Base-by-base conservation (phyloP, 2,797 vertebrate genomes). In the Vultur gryphus region DNA sequence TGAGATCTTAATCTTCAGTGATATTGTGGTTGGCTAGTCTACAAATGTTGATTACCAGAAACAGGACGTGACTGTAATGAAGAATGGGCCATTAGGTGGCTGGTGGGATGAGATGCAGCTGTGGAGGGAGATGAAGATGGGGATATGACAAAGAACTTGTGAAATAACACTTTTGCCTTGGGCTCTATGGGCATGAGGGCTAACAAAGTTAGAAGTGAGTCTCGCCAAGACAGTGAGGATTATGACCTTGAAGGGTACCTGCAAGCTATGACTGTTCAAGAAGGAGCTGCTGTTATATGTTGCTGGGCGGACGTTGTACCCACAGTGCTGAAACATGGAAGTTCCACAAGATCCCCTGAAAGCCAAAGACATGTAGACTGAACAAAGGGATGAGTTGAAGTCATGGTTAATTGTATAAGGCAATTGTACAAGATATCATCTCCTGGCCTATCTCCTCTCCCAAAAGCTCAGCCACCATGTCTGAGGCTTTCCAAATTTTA, bases 291-390 rank as follows among this genome's bases (percentile, higher is more conserved):
- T 52, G 10, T 57, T 64, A 7, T 2, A 3, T n/a, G 18, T 73
- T 39, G 9, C 19, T 52, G 44, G 46, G 39, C 1, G 7, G 46
- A 21, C 9, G 13, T 25, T 59, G 39, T 75, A 82, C 5, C 19
- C 33, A n/a, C 26, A 17, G 44, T 0, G 1, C 37, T 67, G 52
- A 67, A 59, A 43, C 1, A 1, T 14, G 33, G 31, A 48, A 69
- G 21, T 70, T 28, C 26, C 23, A 64, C 23, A 33, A 49, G 18
- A 70, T 49, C 21, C 29, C 25, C 57, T 37, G 49, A 70, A 70
- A 77, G 11, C 13, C 49, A 64, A 61, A 54, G 43, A 28, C 16
- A 17, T 0, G 1, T 33, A 44, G 24, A 18, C 16, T 61, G n/a
- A 54, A 33, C 14, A 66, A 59, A 65, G 9, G 29, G 35, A 28